A percentile compares a stretch with the other conserved stretches of the same genome.
Conservation (phyloP, 2,888 invertebrate species). For the Pseudoips prasinana region DNA sequence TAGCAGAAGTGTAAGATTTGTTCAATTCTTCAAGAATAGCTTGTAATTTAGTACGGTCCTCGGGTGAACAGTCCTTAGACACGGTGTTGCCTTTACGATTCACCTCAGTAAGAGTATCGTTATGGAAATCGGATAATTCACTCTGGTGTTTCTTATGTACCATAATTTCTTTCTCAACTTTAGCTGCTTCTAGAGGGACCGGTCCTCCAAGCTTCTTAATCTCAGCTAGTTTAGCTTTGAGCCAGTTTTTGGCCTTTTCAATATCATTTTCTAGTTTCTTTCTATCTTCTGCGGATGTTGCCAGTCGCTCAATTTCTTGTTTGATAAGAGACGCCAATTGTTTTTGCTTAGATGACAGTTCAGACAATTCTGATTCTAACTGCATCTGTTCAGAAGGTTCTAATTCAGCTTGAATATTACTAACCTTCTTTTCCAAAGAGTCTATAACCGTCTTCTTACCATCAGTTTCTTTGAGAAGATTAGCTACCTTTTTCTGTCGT, state of each 20-base stretch:
- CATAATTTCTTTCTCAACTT: slow-evolving; percentile 91
- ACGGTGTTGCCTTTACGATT: slow-evolving; percentile 88
- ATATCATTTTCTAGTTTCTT: slow-evolving; percentile 89
- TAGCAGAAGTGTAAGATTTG: slow-evolving; percentile 87
- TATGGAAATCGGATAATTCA: slow-evolving; percentile 89
- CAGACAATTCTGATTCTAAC: slow-evolving; percentile 87
- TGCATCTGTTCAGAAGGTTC: slow-evolving; percentile 92
- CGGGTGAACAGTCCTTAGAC: slow-evolving; percentile 91
- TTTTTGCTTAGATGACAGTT: slow-evolving; percentile 88
- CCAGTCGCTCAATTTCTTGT: slow-evolving; percentile 87
- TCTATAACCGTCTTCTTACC: slow-evolving; percentile 91
- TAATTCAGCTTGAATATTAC: slow-evolving; percentile 91
- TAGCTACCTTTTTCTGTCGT: slow-evolving; percentile 86
- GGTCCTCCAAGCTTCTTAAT: slow-evolving; percentile 89
- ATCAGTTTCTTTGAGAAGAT: slow-evolving; percentile 91
- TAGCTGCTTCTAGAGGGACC: slow-evolving; percentile 89
- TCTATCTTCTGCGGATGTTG: slow-evolving; percentile 86
- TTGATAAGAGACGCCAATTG: slow-evolving; percentile 87
- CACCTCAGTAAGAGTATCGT: slow-evolving; percentile 87
- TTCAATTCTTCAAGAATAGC: slow-evolving; percentile 85
- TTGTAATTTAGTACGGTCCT: slow-evolving; percentile 85
- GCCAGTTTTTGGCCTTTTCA: slow-evolving; percentile 90
- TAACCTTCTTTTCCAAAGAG: slow-evolving; percentile 90
- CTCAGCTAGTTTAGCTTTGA: slow-evolving; percentile 88
- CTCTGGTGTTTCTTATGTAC: slow-evolving; percentile 88